Evolutionary conservation across 2,797 vertebrate species (phyloP).

Genomic region (Takifugu ocellatus): DNA sequence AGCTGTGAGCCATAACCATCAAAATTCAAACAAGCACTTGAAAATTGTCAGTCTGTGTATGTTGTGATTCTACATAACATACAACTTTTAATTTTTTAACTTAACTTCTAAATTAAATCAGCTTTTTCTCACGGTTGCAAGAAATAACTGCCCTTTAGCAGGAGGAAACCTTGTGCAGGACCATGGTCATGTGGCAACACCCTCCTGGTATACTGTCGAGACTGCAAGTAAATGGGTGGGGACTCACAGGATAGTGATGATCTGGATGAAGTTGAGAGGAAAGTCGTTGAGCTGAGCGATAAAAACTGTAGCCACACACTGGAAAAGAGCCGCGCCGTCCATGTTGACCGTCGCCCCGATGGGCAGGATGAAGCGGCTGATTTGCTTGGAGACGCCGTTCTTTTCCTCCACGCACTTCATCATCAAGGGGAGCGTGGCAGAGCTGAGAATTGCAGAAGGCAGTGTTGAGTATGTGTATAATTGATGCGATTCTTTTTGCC

Average conservation of each 20-base stretch:
- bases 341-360: conserved; percentile 92
- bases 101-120: too few species aligned
- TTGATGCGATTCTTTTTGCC: too few species aligned
- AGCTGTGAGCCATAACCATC: too few species aligned
- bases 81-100: too few species aligned
- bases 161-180: too few species aligned
- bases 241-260: conserved; percentile 89
- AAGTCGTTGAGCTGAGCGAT: conserved; percentile 84
- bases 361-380: conserved; percentile 90
- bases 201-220: background rate
- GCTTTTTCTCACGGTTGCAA: too few species aligned
- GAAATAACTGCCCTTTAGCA: too few species aligned
- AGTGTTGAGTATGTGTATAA: background rate
- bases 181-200: background rate
- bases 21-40: too few species aligned
- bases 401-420: conserved; percentile 91
- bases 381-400: conserved; percentile 84
- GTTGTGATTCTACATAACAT: too few species aligned
- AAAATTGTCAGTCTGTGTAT: too few species aligned
- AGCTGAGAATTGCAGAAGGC: conserved; percentile 60
- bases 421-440: conserved; percentile 87
- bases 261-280: conserved; percentile 81
- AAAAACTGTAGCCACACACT: conserved; percentile 88
- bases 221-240: background rate
- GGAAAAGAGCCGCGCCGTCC: conserved; percentile 90